phyloP scores from a whole-genome alignment of 2,888 invertebrate species.

The Diaphora mendica region DNA sequence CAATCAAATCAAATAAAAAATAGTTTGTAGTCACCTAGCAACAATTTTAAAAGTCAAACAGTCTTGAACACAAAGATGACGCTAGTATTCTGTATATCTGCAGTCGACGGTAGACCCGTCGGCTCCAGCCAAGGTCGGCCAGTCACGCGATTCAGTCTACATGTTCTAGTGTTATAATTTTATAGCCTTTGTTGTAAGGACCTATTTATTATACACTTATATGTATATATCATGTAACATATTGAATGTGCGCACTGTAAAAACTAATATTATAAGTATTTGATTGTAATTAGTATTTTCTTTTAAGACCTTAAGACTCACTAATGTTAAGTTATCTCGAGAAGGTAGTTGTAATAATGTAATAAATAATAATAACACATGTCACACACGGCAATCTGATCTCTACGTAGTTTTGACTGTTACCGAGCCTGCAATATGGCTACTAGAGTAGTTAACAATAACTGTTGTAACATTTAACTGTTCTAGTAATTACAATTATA shows the following conservation, averaged over 20 bases:
- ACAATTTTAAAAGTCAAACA: conserved; percentile 8
- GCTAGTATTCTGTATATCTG: conserved; percentile 25
- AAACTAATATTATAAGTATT: background rate
- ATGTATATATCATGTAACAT: background rate
- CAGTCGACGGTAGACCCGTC: conserved; percentile 39
- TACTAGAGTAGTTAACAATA: no score
- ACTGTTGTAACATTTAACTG: no score
- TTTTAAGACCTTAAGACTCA: background rate
- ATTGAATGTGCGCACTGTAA: background rate
- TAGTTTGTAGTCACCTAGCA: background rate
- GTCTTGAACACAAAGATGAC: conserved; percentile 28
- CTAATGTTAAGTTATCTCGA: background rate
- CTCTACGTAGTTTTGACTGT: no score
- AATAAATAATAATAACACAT: no score
- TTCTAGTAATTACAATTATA: no score
- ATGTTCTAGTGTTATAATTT: conserved; percentile 16
- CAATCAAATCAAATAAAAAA: background rate
- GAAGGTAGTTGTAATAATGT: background rate
- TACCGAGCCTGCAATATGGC: no score
- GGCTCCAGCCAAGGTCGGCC: conserved; percentile 48
- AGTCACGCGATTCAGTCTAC: conserved; percentile 42
- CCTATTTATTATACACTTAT: background rate
- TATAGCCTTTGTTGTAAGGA: conserved; percentile 14
- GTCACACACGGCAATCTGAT: no score
- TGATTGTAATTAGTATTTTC: background rate